Evolutionary conservation across 37 sponge, comb jelly and placozoan species (phyloP), one percentile per base, ranked within the genome.

Genomic region (Ianthella basta): DNA sequence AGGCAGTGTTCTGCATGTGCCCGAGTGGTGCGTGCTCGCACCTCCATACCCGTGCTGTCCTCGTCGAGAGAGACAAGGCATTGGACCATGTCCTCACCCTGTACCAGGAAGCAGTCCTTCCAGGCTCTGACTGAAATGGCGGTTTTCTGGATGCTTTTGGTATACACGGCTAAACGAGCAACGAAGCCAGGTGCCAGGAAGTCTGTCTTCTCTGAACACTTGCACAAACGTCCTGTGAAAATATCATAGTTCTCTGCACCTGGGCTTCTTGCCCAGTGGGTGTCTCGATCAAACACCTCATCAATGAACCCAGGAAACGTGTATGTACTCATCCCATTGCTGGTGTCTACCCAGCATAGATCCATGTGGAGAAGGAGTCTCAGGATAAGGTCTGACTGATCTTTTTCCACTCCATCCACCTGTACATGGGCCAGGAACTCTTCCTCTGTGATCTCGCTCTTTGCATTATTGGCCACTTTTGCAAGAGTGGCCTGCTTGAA

Each of bases 141-240:
- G 13, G 13, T 12, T 19, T 41, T 75, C 36, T 83, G 57, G 25
- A 80, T 27, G 16, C 15, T 21, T 16, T 79, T 55, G 23, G 80
- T 41, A n/a, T 78, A 81, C 1, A 94, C 94, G n/a, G 90, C 91
- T 21, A 94, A 53, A 24, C 88, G 85, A 29, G 84, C 73, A 40
- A 94, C 86, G 55, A 94, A 94, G 13, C 94, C 94, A 0, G 91
- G 91, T 0, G 94, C 91, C 12, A 94, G 82, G 0, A 80, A 54
- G 70, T 94, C 91, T 6, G 80, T 88, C 14, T 85, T 63, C 27
- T 89, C 88, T 18, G 64, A 30, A 57, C 91, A 87, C 18, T 57
- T 50, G 33, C 90, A 55, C 15, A 55, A 64, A 18, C 94, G 61
- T 3, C 94, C 94, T 8, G 68, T 54, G 59, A 87, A 94, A 38